A percentile compares a stretch with the other conserved stretches of the same genome.
These are phyloP conservation scores for Brevimyrus niger DNA, from an alignment of 2,113 vertebrate species.

Conservation along the genomic window DNA sequence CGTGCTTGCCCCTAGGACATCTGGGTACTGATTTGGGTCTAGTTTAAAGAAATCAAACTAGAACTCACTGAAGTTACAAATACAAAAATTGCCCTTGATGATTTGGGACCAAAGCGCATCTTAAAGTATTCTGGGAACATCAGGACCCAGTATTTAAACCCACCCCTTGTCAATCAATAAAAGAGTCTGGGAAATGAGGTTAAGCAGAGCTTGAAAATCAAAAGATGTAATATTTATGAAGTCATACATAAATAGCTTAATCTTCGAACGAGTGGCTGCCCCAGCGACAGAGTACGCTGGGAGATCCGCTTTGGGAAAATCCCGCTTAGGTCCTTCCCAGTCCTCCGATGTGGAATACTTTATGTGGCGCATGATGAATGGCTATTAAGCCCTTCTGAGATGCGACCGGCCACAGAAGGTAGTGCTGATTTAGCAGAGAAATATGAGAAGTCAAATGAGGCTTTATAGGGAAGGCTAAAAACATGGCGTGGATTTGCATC, in stretches of 20 bases:
- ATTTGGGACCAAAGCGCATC: constrained; percentile 23
- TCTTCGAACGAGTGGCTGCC: constrained; percentile 42
- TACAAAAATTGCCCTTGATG: constrained; percentile 44
- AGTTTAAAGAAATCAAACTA: constrained; percentile 40
- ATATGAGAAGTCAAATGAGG: neutral
- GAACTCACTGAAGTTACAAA: constrained; percentile 31
- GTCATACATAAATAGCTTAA: constrained; percentile 52
- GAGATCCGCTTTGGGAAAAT: constrained; percentile 37
- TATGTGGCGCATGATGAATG: constrained; percentile 24
- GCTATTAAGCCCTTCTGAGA: constrained; percentile 27
- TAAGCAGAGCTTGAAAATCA: constrained; percentile 48
- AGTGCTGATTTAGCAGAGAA: neutral
- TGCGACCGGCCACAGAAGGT: constrained; percentile 22
- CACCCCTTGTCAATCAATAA: constrained; percentile 32
- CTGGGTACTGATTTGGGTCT: constrained; percentile 36
- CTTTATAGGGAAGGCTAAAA: neutral
- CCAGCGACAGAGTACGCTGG: constrained; percentile 39
- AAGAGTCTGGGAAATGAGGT: constrained; percentile 37
- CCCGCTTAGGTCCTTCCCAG: constrained; percentile 33
- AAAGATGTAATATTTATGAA: constrained; percentile 57
- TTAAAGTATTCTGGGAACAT: constrained; percentile 34
- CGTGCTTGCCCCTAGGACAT: constrained; percentile 33
- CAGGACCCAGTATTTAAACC: constrained; percentile 22
- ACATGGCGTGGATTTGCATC: neutral
- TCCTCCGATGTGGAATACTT: constrained; percentile 41